phyloP scores from a whole-genome alignment of 64 coral and sea anemone genomes.

The Trachythela sp. region DNA sequence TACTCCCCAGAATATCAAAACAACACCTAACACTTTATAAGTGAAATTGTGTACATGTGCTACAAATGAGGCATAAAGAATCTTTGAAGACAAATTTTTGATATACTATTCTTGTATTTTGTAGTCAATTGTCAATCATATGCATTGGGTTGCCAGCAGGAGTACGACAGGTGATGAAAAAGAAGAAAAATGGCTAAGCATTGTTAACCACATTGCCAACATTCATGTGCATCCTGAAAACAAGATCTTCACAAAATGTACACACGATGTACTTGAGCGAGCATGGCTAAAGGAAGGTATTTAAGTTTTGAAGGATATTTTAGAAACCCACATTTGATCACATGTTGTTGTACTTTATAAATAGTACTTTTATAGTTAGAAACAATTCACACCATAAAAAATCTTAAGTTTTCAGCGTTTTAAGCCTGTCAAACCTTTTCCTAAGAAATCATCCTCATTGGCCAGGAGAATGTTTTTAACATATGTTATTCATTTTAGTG shows the following conservation, averaged over 20 bases:
- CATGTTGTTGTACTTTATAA: too few species aligned
- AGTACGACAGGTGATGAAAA: constrained; percentile 17
- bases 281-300: constrained; percentile 19
- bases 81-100: background rate
- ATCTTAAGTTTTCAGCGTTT: too few species aligned
- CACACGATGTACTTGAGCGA: background rate
- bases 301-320: background rate
- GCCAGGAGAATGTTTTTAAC: background rate
- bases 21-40: too few species aligned
- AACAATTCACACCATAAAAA: too few species aligned
- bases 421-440: too few species aligned
- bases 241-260: background rate
- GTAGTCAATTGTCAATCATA: constrained; percentile 5
- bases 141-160: constrained; percentile 25
- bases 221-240: background rate
- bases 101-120: background rate
- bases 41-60: too few species aligned
- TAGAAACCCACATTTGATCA: too few species aligned
- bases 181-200: constrained; percentile 23
- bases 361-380: too few species aligned
- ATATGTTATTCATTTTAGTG: background rate
- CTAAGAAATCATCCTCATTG: too few species aligned
- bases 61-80: background rate
- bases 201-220: constrained; percentile 13
- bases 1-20: background rate